Conservation (phyloP, 1,140 invertebrate genomes). For the Sarcophaga bullata region DNA sequence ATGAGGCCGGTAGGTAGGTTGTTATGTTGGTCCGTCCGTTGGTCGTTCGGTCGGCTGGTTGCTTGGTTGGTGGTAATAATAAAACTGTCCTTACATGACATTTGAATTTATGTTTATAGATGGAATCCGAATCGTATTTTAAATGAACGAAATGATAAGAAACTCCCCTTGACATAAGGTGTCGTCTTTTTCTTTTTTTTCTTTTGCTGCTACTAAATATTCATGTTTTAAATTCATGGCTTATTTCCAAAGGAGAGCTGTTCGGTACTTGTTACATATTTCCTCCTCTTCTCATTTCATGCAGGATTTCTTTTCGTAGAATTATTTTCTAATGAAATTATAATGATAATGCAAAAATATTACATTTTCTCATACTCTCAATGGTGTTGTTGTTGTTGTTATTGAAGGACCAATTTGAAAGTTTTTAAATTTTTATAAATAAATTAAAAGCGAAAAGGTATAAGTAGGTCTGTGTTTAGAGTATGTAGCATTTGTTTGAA, state of each 20-base stretch:
- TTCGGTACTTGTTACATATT: not conserved
- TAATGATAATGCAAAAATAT: slow-evolving; percentile 29
- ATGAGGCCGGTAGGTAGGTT: slow-evolving; percentile 18
- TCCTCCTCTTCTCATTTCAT: not conserved
- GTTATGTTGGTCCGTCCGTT: no score
- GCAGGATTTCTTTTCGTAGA: not conserved
- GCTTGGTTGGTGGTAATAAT: no score
- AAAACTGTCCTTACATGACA: slow-evolving; percentile 30
- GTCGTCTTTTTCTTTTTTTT: not conserved
- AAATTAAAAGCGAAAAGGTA: not conserved
- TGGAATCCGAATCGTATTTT: slow-evolving; percentile 28
- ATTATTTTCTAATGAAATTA: slow-evolving; percentile 35
- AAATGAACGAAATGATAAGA: not conserved
- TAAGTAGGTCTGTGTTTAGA: not conserved
- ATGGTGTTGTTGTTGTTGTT: not conserved
- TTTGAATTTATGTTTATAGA: slow-evolving; percentile 34
- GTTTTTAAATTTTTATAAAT: no score
- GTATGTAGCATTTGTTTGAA: not conserved
- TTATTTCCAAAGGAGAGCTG: no score
- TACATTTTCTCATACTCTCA: not conserved
- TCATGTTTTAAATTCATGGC: no score
- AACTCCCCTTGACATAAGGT: not conserved
- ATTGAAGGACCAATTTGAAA: not conserved
- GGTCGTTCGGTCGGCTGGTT: no score
- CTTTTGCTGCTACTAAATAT: no score